Base-by-base conservation (phyloP, 2,797 vertebrate species). In the Scleropages formosus region DNA sequence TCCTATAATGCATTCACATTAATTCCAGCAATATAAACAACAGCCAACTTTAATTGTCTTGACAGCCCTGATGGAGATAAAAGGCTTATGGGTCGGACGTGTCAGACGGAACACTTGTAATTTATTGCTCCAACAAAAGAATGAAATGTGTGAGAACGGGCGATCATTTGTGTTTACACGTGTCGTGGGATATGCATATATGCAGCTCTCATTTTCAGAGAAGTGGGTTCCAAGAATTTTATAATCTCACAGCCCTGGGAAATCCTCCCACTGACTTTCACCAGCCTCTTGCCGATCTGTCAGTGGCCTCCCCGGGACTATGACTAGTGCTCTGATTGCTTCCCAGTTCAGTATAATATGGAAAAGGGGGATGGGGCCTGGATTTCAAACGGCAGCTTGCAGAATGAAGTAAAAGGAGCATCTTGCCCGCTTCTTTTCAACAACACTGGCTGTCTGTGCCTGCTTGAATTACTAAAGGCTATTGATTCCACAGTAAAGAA, bases 1-100 rank as follows among this genome's bases (percentile, higher is more conserved):
- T 70, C 67, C 46, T 20, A 70, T 51, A 70, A 49, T 70, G 47
- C 53, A 53, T 51, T 70, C 67, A 53, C 46, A 70, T 70, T 70
- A 70, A 51, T 53, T 70, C 67, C 67, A 9, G 22, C n/a, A 70
- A 22, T 70, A 70, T 70, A 70, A 70, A 68, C 66, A 51, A 70
- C 4, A 13, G 47, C 20, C 67, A 11, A 1, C 10, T 22, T 20
- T 70, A 70, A 70, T n/a, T 66, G 64, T 44, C 67, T 53, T 49
- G 20, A 53, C 47, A 70, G 67, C 47, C 2, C n/a, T 70, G 67
- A 70, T 53, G 67, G 67, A 51, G 67, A 70, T 24, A 53, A 70
- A 70, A 70, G 22, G 46, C 67, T 22, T 51, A 70, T 53, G n/a
- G 20, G 8, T 16, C 20, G 16, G 18, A 47, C 22, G 39, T 44